These are phyloP conservation scores for Stegophylla sp. DNA, from an alignment of 2,888 invertebrate genomes.

Conservation along the genomic window DNA sequence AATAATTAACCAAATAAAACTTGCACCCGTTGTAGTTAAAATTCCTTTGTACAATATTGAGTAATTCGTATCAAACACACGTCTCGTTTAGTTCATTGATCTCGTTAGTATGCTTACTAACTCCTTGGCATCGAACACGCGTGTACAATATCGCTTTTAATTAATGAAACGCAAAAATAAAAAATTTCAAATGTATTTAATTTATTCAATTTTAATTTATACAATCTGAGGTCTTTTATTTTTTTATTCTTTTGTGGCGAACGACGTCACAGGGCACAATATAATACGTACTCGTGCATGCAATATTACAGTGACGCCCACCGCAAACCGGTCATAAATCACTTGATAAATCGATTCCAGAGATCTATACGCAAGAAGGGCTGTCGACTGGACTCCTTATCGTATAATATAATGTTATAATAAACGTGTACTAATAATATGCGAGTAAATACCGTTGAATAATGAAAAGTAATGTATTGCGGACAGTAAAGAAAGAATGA, in stretches of 20 bases:
- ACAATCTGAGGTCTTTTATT: background rate
- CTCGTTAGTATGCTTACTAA: background rate
- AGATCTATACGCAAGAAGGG: constrained; percentile 2
- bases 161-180: background rate
- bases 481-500: constrained; percentile 2
- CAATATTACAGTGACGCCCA: constrained; percentile 16
- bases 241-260: background rate
- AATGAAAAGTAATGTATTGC: constrained; percentile 22
- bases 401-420: constrained; percentile 28
- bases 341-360: constrained; percentile 28
- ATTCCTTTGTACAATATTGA: background rate
- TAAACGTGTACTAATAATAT: constrained; percentile 15
- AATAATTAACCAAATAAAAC: background rate
- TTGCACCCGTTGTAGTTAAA: background rate
- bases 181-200: background rate
- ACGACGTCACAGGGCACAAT: background rate
- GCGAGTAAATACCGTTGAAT: background rate
- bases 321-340: constrained; percentile 20
- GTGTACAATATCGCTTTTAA: background rate
- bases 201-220: background rate
- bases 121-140: background rate
- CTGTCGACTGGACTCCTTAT: background rate
- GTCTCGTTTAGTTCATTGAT: background rate
- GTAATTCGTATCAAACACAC: background rate
- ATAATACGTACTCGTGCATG: background rate